These are phyloP conservation scores for Stercorarius parasiticus DNA, from an alignment of 2,113 vertebrate species.

Conservation along the genomic window DNA sequence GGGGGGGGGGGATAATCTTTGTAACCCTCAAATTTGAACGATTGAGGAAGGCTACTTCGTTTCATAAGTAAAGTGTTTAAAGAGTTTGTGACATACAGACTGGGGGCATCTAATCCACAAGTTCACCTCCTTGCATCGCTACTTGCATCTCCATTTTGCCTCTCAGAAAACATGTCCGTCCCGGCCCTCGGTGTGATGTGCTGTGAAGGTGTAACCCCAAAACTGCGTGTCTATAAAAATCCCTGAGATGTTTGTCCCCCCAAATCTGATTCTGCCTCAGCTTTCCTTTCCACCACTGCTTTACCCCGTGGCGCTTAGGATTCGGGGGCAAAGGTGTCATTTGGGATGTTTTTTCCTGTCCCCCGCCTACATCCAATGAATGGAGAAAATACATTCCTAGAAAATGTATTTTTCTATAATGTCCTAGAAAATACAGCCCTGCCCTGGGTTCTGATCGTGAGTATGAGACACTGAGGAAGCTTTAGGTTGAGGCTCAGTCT, in stretches of 20 bases:
- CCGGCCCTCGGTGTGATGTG: fast-evolving
- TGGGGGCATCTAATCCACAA: background rate
- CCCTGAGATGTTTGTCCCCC: background rate
- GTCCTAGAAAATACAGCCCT: background rate
- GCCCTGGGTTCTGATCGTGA: background rate
- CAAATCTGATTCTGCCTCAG: background rate
- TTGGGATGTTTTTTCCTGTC: background rate
- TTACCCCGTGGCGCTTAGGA: background rate
- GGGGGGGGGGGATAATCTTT: background rate
- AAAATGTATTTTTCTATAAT: background rate
- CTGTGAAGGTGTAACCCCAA: background rate
- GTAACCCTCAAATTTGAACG: background rate
- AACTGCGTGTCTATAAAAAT: background rate
- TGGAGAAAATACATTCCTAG: background rate
- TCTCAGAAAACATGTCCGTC: background rate
- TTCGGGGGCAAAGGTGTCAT: background rate
- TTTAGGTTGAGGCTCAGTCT: background rate
- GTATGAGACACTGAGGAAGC: background rate
- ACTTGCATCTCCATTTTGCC: background rate
- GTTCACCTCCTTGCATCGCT: no score
- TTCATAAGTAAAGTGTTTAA: background rate
- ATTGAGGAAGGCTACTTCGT: background rate
- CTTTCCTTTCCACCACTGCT: background rate
- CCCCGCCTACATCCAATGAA: background rate
- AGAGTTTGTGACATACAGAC: background rate